phyloP scores from a whole-genome alignment of 2,113 vertebrate genomes.

The Rhabdornis inornatus region DNA sequence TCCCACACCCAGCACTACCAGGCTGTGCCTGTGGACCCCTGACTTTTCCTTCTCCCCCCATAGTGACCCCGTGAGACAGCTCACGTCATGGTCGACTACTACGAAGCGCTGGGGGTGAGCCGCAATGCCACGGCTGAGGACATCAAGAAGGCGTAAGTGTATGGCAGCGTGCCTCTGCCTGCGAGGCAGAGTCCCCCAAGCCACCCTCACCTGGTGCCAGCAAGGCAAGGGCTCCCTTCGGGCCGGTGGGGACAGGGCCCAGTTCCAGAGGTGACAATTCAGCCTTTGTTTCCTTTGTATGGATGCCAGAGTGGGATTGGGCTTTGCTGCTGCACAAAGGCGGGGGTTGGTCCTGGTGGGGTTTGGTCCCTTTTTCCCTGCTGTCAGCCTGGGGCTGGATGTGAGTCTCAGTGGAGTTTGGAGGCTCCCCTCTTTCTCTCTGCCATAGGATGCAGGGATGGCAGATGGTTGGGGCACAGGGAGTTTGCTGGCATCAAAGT shows the following conservation, averaged over 20 bases:
- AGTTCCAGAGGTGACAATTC: not conserved
- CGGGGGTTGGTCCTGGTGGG: too few species aligned
- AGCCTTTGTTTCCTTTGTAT: conserved; percentile 26
- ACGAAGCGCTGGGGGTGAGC: conserved; percentile 83
- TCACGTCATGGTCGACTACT: conserved; percentile 87
- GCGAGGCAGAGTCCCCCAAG: rapidly evolving
- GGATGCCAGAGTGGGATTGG: not conserved
- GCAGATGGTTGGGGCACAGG: rapidly evolving
- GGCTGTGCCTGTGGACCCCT: not conserved
- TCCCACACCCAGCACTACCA: not conserved
- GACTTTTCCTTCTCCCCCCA: not conserved
- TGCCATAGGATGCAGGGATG: not conserved
- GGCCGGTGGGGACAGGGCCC: not conserved
- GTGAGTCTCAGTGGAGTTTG: rapidly evolving
- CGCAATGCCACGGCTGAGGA: conserved; percentile 82
- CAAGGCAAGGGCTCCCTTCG: rapidly evolving
- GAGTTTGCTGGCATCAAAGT: not conserved
- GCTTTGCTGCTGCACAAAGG: not conserved
- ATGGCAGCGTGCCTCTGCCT: not conserved
- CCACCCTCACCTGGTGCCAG: not conserved
- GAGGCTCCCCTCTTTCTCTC: not conserved
- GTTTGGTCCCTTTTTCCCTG: not conserved
- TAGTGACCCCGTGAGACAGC: not conserved
- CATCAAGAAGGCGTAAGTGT: conserved; percentile 90
- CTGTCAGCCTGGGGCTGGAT: not conserved